These are phyloP conservation scores for Bothrops alternatus DNA, from an alignment of 2,797 vertebrate species.

Conservation along the genomic window DNA sequence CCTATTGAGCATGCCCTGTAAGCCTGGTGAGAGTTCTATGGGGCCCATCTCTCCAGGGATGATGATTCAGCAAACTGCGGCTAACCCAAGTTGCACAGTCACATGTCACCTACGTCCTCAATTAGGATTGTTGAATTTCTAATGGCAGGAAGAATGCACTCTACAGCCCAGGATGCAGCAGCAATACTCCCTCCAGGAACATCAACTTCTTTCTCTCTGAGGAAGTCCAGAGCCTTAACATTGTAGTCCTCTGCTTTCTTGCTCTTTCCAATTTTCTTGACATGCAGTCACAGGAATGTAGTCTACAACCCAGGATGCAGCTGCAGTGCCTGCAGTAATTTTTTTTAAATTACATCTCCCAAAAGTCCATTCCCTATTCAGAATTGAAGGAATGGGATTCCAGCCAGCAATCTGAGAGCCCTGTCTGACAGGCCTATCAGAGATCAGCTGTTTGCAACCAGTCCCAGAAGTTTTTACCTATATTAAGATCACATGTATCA, in stretches of 20 bases:
- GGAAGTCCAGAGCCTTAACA: neutral
- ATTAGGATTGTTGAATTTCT: neutral
- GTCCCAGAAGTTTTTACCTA: neutral
- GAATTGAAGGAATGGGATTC: neutral
- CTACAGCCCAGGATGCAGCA: neutral
- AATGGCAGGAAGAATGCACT: neutral
- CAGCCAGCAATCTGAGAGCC: neutral
- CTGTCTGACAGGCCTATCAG: neutral
- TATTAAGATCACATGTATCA: neutral
- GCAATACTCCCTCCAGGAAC: neutral
- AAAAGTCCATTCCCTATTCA: neutral
- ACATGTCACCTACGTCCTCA: neutral
- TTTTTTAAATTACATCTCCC: neutral
- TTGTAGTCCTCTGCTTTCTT: neutral
- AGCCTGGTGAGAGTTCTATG: neutral
- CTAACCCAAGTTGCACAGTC: neutral
- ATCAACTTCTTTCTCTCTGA: neutral
- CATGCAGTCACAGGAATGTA: neutral
- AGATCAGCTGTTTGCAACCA: neutral
- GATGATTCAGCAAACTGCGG: neutral
- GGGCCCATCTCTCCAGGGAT: neutral
- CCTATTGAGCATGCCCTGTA: no score
- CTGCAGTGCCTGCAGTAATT: no score
- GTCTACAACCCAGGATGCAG: neutral
- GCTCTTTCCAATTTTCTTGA: neutral